Base-by-base conservation (phyloP, 2,113 vertebrate species). In the Gymnarchus niloticus region DNA sequence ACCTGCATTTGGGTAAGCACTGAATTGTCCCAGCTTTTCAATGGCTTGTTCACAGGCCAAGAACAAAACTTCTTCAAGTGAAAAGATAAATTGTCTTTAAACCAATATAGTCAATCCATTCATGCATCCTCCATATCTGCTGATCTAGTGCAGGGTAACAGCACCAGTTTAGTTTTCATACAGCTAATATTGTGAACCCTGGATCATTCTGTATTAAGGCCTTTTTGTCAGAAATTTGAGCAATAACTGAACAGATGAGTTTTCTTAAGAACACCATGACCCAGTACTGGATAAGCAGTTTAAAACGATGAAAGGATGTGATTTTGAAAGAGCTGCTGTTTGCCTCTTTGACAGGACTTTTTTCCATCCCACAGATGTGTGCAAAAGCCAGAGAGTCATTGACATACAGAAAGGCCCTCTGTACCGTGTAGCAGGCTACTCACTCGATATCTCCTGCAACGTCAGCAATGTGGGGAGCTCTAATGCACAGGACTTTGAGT, bases 371-470 rank as follows among this genome's bases (percentile, higher is more conserved):
- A 17, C 76, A 87, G 86, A 84, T 87, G 69, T 90, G 87, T 91
- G 89, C 86, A 0, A 25, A 0, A 89, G 90, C 86, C 92, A 95
- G n/a, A 89, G 93, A 4, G 10, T 51, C 23, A 95, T 96, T 59
- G 91, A 90, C 0, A 46, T 92, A 1, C 96, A 96, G 87, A 21
- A 91, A 41, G 97, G 97, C 0, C 97, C 94, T 0, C 92, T 99
- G 23, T 96, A 95, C 48, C 93, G 97, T 0, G 85, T 88, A 0
- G 49, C 41, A 41, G 96, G 94, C n/a, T 92, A 94, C 73, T 88
- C 89, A 0, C 48, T 95, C 89, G 95, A 91, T 77, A 95, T 98
- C 44, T 89, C 91, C 90, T 98, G 97, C 92, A 94, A 89, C 0
- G 95, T 95, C 10, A 96, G 92, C 12, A 95, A 96, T 61, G 91